Base-by-base conservation (phyloP, 2,113 vertebrate species). In the Tretioscincus oriximinensis region DNA sequence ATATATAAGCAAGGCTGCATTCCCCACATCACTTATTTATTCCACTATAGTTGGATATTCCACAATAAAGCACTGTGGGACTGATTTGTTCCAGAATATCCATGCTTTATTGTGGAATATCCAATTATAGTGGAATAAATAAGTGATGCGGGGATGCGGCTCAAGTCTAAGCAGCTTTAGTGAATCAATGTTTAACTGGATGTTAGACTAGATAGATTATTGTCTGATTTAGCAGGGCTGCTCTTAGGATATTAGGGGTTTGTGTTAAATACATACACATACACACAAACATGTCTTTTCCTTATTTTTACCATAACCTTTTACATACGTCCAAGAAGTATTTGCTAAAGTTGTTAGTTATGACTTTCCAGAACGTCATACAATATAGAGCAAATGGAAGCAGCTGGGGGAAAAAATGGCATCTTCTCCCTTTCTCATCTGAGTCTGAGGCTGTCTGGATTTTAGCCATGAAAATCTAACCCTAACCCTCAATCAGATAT, bases 401-500 rank as follows among this genome's bases (percentile, higher is more conserved):
- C 51, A 69, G 64, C 65, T 81, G 64, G 72, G 60, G 8, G 11
- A 63, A 9, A 58, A 41, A 81, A 60, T 68, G 72, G 64, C 64
- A 69, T 31, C 64, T 21, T 58, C 68, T n/a, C 35, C 6, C 16
- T n/a, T 61, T 76, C 31, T 21, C 14, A 45, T n/a, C 76, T 82
- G 73, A 5, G 3, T 54, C 69, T 31, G 54, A 5, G n/a, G 24
- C 65, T 82, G 20, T 29, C 70, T 82, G 73, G 61, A 75, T 63
- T 58, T 68, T 54, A 9, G 66, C 64, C 73, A 76, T 76, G 66
- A 82, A 81, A 49, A 49, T 10, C 47, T 14, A 54, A 54, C 51
- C 94, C n/a, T n/a, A n/a, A 95, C 95, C 92, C 94, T 94, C 93
- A 94, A 94, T 93, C 95, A 95, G 88, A 93, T 90, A 93, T 93